These are phyloP conservation scores for Exephanes ischioxanthus DNA, from an alignment of 2,888 invertebrate genomes.

Conservation along the genomic window DNA sequence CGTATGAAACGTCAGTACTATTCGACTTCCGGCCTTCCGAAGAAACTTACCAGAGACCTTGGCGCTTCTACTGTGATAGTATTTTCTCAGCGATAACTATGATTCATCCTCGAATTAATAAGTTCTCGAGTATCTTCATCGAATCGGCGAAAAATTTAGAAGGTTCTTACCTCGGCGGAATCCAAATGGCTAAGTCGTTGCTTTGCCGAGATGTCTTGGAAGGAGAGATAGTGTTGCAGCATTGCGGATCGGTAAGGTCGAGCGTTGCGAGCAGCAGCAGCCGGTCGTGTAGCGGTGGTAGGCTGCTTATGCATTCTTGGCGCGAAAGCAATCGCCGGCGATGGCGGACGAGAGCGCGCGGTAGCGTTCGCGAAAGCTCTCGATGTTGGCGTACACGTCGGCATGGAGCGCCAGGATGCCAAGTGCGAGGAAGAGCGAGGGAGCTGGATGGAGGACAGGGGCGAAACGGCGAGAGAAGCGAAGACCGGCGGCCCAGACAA, in stretches of 20 bases:
- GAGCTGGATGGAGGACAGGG: conserved; percentile 44
- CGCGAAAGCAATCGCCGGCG: conserved; percentile 82
- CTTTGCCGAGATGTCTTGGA: conserved; percentile 9
- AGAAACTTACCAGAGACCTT: background rate
- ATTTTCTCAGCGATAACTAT: background rate
- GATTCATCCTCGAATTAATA: background rate
- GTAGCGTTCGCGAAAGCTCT: conserved; percentile 58
- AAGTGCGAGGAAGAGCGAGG: conserved; percentile 3
- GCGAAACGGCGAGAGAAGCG: conserved; percentile 67
- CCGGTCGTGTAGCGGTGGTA: conserved; percentile 24
- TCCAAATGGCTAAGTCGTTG: conserved; percentile 18
- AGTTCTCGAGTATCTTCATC: background rate
- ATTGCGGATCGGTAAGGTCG: conserved; percentile 74
- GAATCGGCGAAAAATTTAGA: background rate
- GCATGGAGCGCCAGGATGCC: conserved; percentile 66
- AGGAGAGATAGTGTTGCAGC: conserved; percentile 65
- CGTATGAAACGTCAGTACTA: background rate
- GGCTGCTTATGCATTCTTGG: conserved; percentile 82
- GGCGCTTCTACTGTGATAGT: background rate
- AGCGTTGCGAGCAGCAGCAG: conserved; percentile 22
- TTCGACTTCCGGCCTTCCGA: background rate
- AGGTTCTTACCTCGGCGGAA: background rate
- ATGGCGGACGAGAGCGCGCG: conserved; percentile 71
- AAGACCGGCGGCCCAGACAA: conserved; percentile 77
- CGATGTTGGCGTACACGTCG: conserved; percentile 63